Conservation (phyloP, 2,797 vertebrate genomes). For the Catharus ustulatus region DNA sequence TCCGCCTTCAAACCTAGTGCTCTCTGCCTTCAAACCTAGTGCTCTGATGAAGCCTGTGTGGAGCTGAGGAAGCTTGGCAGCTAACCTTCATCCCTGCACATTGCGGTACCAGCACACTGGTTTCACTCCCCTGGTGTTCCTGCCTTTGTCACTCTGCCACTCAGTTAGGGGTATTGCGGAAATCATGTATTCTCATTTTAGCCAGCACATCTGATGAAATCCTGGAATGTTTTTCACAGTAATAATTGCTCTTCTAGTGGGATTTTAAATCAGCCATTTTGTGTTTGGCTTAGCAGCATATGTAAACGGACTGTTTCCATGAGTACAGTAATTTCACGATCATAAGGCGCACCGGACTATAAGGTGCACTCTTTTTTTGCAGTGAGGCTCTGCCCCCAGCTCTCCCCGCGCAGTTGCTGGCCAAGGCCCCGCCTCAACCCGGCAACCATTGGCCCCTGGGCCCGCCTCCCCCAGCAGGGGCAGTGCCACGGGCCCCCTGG, state of each 20-base stretch:
- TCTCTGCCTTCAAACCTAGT: not conserved
- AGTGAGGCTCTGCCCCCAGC: too few species aligned
- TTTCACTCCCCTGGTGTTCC: not conserved
- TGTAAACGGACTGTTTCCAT: not conserved
- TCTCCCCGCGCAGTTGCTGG: too few species aligned
- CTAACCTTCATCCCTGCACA: not conserved
- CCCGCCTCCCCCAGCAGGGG: too few species aligned
- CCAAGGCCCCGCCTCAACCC: too few species aligned
- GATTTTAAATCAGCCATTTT: constrained; percentile 19
- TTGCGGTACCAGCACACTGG: fast-evolving
- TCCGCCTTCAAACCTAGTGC: too few species aligned
- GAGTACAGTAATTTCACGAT: not conserved
- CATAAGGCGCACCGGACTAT: too few species aligned
- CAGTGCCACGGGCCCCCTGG: too few species aligned
- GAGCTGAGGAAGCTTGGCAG: not conserved
- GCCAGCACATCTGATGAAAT: not conserved
- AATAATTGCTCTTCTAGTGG: constrained; percentile 1
- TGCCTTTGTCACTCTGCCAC: not conserved
- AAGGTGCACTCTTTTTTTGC: too few species aligned
- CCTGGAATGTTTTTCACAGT: not conserved
- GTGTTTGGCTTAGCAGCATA: not conserved
- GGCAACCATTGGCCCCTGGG: too few species aligned
- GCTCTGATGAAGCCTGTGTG: not conserved
- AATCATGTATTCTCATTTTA: not conserved
- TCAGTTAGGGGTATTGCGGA: not conserved